Evolutionary conservation across 2,113 vertebrate genomes (phyloP).

Genomic region (Talpa occidentalis): DNA sequence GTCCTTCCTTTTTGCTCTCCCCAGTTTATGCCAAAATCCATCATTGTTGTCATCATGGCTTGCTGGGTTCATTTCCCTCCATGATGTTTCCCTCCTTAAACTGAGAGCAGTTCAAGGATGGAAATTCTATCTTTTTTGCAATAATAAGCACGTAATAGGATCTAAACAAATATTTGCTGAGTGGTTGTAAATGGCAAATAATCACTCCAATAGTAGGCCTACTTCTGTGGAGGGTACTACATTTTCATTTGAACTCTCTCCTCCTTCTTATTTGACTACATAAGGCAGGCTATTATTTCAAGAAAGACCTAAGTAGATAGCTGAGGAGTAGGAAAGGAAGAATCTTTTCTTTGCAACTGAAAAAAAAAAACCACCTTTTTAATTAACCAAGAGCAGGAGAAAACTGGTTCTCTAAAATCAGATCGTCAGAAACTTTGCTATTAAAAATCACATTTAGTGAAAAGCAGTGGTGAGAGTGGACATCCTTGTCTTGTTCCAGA

Average conservation of each 20-base stretch:
- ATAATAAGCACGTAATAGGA: background rate
- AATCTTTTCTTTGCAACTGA: background rate
- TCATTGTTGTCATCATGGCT: background rate
- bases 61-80: background rate
- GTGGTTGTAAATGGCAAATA: background rate
- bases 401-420: slow-evolving; percentile 32
- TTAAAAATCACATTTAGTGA: slow-evolving; percentile 22
- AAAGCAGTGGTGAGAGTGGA: too few relatives aligned
- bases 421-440: background rate
- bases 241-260: background rate
- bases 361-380: background rate
- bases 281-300: background rate
- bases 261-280: background rate
- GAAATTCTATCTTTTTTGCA: background rate
- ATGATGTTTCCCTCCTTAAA: background rate
- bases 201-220: background rate
- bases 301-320: background rate
- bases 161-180: background rate
- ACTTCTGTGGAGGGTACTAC: background rate
- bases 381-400: slow-evolving; percentile 21
- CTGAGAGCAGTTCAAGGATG: background rate
- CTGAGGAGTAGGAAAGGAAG: background rate
- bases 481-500: too few relatives aligned
- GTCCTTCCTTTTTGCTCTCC: background rate
- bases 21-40: background rate